Base-by-base conservation (phyloP, 2,797 vertebrate species). In the Telmatherina bonti region DNA sequence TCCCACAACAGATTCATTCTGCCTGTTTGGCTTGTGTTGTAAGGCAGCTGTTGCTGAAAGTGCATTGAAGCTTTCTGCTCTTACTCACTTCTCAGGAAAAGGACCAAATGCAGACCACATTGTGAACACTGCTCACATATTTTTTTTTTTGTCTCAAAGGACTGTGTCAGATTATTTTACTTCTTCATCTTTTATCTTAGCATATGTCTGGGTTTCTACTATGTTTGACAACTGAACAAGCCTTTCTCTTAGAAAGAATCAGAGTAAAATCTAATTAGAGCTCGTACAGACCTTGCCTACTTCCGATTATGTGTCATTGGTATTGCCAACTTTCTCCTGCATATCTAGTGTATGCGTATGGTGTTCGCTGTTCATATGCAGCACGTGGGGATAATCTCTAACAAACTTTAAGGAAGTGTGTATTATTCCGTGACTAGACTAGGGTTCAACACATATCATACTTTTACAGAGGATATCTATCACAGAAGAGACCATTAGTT, bases 21-120 rank as follows among this genome's bases (percentile, higher is more conserved):
- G 59, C 0, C 33, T 31, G 49, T 27, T 60, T 76, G 71, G 47
- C 45, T 76, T 26, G 49, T 51, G 56, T 75, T 62, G 41, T 43
- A 13, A 1, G 35, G 57, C 76, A 80, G 70, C 79, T 78, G 76
- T 64, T 76, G 26, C 69, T 31, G 7, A 60, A 80, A 52, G 27
- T 18, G 20, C 8, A 5, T 26, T 27, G 24, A 66, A 9, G 5
- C 65, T 74, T 72, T 65, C 62, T 38, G 31, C 0, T 24, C 9
- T 18, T 41, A 13, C 43, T 67, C 51, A 38, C 73, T 5, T 45
- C 43, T 24, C 62, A 53, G 16, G 13, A 53, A 58, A 36, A 66
- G 7, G 47, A 53, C 13, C 5, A 53, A n/a, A 26, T 57, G 31
- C 11, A 20, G 72, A 64, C 12, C 52, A 66, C 24, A 71, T 20